phyloP scores from a whole-genome alignment of 2,888 invertebrate genomes.

The Steinernema carpocapsae region DNA sequence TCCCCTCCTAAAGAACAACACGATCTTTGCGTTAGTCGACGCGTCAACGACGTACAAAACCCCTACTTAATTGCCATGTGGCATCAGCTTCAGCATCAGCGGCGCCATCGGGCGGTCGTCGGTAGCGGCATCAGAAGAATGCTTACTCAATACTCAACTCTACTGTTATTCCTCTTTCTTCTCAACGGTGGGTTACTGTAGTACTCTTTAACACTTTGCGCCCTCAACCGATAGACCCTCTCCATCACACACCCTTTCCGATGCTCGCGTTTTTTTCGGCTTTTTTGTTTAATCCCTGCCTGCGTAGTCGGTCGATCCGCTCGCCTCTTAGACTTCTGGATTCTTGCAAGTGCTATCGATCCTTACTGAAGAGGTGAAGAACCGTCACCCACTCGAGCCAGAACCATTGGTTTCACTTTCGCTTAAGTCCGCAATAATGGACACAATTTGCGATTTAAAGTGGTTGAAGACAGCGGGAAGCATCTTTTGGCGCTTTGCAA shows the following conservation, averaged over 20 bases:
- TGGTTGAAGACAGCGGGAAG: neutral
- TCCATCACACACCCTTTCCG: neutral
- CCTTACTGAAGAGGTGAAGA: neutral
- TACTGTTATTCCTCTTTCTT: conserved; percentile 14
- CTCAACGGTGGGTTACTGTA: conserved; percentile 33
- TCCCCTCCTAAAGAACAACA: conserved; percentile 35
- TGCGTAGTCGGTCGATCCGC: neutral
- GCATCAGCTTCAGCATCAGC: conserved; percentile 35
- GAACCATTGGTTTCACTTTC: conserved; percentile 28
- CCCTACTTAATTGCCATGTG: conserved; percentile 35
- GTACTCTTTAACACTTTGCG: neutral
- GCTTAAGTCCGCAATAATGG: conserved; percentile 11
- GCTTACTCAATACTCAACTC: conserved; percentile 31
- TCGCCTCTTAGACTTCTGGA: conserved; percentile 11
- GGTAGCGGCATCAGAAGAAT: conserved; percentile 34
- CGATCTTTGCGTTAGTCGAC: conserved; percentile 35
- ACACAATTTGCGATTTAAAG: conserved; percentile 3
- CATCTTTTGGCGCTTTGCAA: neutral
- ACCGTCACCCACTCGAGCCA: conserved; percentile 19
- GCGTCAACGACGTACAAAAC: conserved; percentile 33
- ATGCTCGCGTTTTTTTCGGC: neutral
- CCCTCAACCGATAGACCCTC: neutral
- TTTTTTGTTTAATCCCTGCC: neutral
- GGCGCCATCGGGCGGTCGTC: conserved; percentile 31
- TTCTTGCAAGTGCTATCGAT: conserved; percentile 33